Evolutionary conservation across 2,113 vertebrate species (phyloP).

Genomic region (Megaptera novaeangliae): DNA sequence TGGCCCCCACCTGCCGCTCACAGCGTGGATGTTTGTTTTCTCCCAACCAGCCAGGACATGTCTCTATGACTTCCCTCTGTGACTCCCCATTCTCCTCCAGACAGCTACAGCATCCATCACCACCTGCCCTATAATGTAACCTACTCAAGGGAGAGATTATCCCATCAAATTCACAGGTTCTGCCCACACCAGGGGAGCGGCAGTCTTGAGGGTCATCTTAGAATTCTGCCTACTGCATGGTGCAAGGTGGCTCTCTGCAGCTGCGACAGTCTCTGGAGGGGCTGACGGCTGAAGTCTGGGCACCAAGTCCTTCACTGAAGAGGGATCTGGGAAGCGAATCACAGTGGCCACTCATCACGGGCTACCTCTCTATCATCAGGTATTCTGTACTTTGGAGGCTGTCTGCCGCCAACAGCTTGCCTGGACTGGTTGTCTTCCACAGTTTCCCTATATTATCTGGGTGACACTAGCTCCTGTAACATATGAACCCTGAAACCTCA

Average conservation of each 20-base stretch:
- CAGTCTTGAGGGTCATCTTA: neutral
- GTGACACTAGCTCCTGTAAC: neutral
- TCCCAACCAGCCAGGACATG: neutral
- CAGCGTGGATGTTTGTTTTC: neutral
- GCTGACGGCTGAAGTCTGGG: neutral
- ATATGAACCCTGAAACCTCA: neutral
- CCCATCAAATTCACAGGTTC: neutral
- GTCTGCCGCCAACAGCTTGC: neutral
- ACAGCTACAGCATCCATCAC: neutral
- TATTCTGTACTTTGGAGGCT: neutral
- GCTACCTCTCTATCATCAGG: neutral
- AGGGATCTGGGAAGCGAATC: neutral
- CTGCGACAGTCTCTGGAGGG: neutral
- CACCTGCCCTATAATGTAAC: rapidly evolving
- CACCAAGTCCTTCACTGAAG: too few species aligned
- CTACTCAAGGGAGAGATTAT: neutral
- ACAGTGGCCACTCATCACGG: too few species aligned
- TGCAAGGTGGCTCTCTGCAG: neutral
- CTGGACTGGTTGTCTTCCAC: neutral
- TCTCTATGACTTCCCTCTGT: neutral
- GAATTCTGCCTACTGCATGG: neutral
- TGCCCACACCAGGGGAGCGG: too few species aligned
- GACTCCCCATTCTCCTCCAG: neutral
- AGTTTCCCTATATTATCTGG: neutral
- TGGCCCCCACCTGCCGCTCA: neutral